Evolutionary conservation across 2,113 vertebrate genomes (phyloP), one percentile per base, ranked within the genome.

Genomic region (Callorhinus ursinus): DNA sequence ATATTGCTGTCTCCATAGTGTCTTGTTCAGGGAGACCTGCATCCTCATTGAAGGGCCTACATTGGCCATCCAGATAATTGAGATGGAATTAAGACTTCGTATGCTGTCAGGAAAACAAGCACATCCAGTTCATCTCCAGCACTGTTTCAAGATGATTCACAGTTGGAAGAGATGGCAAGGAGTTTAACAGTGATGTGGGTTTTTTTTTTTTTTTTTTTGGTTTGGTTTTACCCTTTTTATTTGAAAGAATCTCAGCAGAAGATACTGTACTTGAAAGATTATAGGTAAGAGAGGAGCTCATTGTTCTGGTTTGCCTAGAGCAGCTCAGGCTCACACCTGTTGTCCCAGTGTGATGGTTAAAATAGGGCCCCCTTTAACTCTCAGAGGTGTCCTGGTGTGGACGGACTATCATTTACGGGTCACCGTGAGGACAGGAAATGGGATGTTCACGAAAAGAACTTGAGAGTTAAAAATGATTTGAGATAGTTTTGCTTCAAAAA

Each of bases 391-490:
- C 8, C 81, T 96, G 61, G 57, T 93, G 93, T 77, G 42, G 53
- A 65, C 36, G 42, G 53, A 65, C 36, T 97, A 16, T 92, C 92
- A 95, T 93, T 93, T 90, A 93, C 39, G 46, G 46, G 63, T 93
- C 76, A 95, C 69, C 39, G 61, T 88, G 87, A 85, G 88, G 49
- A 46, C 53, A 92, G 84, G 69, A 95, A 96, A 90, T 61, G 16
- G 61, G 67, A 59, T 93, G 36, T 26, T 90, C 24, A 33, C 14
- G 24, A 65, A 94, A 91, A 95, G 82, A 94, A 57, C 51, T 90
- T 57, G 22, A 51, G 92, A 89, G 82, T 97, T 93, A 80, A 90
- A 95, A 88, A 74, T 88, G 90, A 96, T 79, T 92, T 87, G 83
- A 83, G 85, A 72, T 89, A 92, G 53, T 83, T 76, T 90, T 51